Evolutionary conservation across 2,888 invertebrate genomes (phyloP).

Genomic region (Isotomurus palustris): DNA sequence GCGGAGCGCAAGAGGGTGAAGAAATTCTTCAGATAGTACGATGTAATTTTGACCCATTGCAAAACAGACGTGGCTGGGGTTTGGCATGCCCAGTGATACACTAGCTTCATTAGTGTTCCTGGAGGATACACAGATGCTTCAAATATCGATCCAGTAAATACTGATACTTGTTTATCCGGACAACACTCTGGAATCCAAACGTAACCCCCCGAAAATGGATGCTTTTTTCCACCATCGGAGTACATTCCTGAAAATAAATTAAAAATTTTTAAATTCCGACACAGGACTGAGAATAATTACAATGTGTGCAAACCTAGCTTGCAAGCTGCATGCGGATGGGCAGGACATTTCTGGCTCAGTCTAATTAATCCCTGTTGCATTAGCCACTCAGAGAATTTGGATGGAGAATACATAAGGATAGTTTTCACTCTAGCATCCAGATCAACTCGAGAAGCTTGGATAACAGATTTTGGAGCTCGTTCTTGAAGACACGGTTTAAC

Average conservation of each 20-base stretch:
- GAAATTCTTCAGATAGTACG: constrained; percentile 61
- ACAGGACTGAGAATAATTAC: too few species aligned
- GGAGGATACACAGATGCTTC: constrained; percentile 81
- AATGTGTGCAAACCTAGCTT: too few species aligned
- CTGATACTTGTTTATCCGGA: constrained; percentile 76
- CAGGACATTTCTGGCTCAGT: constrained; percentile 70
- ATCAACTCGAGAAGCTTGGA: constrained; percentile 51
- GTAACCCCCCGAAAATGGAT: constrained; percentile 83
- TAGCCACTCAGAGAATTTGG: constrained; percentile 84
- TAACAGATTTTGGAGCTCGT: constrained; percentile 52
- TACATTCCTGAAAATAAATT: too few species aligned
- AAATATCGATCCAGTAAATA: constrained; percentile 80
- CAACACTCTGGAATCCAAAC: constrained; percentile 89
- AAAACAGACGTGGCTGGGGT: constrained; percentile 83
- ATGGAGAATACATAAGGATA: constrained; percentile 72
- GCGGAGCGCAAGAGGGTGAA: constrained; percentile 70
- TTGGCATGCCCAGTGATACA: constrained; percentile 89
- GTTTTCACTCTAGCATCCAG: constrained; percentile 74
- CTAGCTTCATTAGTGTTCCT: constrained; percentile 71
- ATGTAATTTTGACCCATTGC: constrained; percentile 79
- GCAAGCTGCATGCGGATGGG: constrained; percentile 60
- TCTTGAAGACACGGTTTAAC: constrained; percentile 72
- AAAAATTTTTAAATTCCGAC: too few species aligned
- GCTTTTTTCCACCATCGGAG: constrained; percentile 76
- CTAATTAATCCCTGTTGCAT: constrained; percentile 77